Evolutionary conservation across 2,888 invertebrate species (phyloP), one percentile per base, ranked within the genome.

Genomic region (Atherix ibis): DNA sequence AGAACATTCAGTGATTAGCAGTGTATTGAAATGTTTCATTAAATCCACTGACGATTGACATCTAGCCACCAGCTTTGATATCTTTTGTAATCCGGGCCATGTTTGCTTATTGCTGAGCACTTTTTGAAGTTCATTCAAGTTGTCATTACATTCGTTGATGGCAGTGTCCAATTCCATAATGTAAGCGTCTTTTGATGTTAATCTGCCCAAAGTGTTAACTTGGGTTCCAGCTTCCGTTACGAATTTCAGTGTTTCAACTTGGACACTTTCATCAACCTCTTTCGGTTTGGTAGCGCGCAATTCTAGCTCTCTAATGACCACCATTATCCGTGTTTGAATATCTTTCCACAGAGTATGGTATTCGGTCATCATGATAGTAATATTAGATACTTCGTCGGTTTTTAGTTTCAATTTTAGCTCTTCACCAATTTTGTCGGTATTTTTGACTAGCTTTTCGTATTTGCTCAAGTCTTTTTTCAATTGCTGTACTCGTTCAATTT

Each of bases 181-280:
- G 51, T 85, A 88, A 1, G 84, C 85, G 50, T 87, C 85, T 54
- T 80, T 78, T 4, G 83, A 76, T 27, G 83, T 83, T 29, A 73
- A 49, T 31, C 65, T 65, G 0, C 71, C 70, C 26, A 87, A 57
- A 0, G 87, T 88, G 50, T 85, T 76, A 2, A 87, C 87, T 65
- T 88, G 87, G 4, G 82, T 75, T 1, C 77, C 73, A 1, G 73
- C 71, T 48, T 87, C 83, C 12, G 73, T 73, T 50, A 82, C 83
- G 56, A 79, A 76, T 54, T 67, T 74, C 5, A 78, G 61, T 1
- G 82, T 81, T 41, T 83, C 76, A 8, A 81, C 80, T 62, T 83
- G 70, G 2, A 71, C 65, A 27, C 68, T 62, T 49, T 74, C 70
- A 37, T 73, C 68, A 2, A 68, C 64, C 37, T 69, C 70, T 10